These are phyloP conservation scores for Patella vulgata DNA, from an alignment of 1,140 invertebrate species.

Conservation along the genomic window DNA sequence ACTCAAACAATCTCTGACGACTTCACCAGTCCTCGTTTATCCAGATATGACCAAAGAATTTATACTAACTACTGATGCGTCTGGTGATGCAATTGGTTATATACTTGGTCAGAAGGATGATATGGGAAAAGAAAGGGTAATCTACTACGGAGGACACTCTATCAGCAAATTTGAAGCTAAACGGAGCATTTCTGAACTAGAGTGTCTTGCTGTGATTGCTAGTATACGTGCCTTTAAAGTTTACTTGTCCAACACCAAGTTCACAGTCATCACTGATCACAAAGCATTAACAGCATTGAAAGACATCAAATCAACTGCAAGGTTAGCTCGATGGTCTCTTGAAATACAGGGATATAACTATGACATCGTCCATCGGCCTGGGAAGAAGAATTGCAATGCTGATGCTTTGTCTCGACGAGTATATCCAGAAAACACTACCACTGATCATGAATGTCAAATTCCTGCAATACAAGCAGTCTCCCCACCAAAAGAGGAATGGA, in stretches of 20 bases:
- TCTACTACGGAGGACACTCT: slow-evolving; percentile 16
- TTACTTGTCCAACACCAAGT: slow-evolving; percentile 16
- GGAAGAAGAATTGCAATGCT: background rate
- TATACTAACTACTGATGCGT: slow-evolving; percentile 28
- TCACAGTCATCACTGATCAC: slow-evolving; percentile 24
- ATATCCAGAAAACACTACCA: no score
- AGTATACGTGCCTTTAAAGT: slow-evolving; percentile 22
- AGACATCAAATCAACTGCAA: background rate
- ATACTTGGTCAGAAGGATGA: slow-evolving; percentile 19
- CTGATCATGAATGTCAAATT: no score
- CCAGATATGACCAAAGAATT: slow-evolving; percentile 30
- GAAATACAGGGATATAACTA: slow-evolving; percentile 18
- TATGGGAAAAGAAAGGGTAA: slow-evolving; percentile 6
- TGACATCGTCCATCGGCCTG: slow-evolving; percentile 5
- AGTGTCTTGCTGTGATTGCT: slow-evolving; percentile 26
- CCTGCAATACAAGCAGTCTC: no score
- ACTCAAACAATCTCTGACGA: slow-evolving; percentile 31
- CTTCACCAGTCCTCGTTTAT: slow-evolving; percentile 33
- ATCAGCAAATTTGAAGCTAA: slow-evolving; percentile 13
- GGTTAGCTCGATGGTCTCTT: slow-evolving; percentile 19
- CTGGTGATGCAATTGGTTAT: slow-evolving; percentile 16
- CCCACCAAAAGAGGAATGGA: no score
- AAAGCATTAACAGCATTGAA: slow-evolving; percentile 7
- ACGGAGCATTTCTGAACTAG: slow-evolving; percentile 14
- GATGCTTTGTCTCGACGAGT: slow-evolving; percentile 6